Evolutionary conservation across 2,797 vertebrate genomes (phyloP).

Genomic region (Choloepus didactylus): DNA sequence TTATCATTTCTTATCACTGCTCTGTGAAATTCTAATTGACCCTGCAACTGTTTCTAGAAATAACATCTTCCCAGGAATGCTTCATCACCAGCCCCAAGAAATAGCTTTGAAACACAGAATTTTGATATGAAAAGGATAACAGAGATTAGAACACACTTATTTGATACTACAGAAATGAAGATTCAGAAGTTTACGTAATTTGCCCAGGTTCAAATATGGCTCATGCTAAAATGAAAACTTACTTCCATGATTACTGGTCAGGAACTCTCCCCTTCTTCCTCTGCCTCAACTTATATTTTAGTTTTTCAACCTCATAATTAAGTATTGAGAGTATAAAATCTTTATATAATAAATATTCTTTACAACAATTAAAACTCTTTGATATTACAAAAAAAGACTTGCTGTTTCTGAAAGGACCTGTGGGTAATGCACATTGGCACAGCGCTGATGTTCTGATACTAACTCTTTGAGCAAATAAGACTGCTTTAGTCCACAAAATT

Average conservation of each 20-base stretch:
- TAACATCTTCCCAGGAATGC: constrained; percentile 26
- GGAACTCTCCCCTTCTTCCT: neutral
- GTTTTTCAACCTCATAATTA: neutral
- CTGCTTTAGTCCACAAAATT: neutral
- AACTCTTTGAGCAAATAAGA: constrained; percentile 30
- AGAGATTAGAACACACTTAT: constrained; percentile 59
- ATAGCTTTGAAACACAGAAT: constrained; percentile 42
- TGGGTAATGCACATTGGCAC: neutral
- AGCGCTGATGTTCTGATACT: neutral
- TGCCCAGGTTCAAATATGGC: accelerated
- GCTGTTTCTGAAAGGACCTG: neutral
- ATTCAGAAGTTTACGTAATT: constrained; percentile 1
- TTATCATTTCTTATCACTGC: constrained; percentile 47
- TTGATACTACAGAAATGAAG: constrained; percentile 62
- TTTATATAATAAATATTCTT: constrained; percentile 46
- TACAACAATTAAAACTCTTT: constrained; percentile 47
- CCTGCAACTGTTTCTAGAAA: constrained; percentile 28
- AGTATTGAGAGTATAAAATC: constrained; percentile 16
- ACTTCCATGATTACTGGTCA: neutral
- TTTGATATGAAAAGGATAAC: constrained; percentile 54
- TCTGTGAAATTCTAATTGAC: constrained; percentile 65
- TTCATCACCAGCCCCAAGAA: constrained; percentile 27
- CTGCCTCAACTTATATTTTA: neutral
- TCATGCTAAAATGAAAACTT: constrained; percentile 11
- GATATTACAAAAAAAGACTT: constrained; percentile 23